Percentiles rank a stretch among this genome's conserved stretches.
Evolutionary conservation across 2,888 invertebrate genomes (phyloP).

Genomic region (Eulithis prunata): DNA sequence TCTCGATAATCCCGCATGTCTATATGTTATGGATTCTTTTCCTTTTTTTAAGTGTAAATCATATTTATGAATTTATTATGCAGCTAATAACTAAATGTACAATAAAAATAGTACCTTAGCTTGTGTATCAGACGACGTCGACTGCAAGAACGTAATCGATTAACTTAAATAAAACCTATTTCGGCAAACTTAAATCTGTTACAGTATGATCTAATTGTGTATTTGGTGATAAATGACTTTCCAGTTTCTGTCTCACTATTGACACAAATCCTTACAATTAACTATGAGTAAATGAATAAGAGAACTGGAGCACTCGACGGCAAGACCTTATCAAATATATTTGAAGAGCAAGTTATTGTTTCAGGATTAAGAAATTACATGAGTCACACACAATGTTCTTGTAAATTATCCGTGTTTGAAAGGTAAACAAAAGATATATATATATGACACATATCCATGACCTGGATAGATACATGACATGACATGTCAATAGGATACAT

Average conservation of each 20-base stretch:
- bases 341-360: slow-evolving; percentile 35
- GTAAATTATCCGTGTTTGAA: slow-evolving; percentile 10
- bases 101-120: no score
- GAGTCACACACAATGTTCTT: slow-evolving; percentile 31
- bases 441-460: slow-evolving; percentile 7
- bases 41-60: no score
- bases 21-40: no score
- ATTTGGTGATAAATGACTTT: neutral
- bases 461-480: no score
- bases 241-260: neutral
- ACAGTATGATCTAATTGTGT: neutral
- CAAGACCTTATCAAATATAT: slow-evolving; percentile 30
- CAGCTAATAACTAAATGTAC: no score
- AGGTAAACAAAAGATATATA: slow-evolving; percentile 7
- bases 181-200: no score
- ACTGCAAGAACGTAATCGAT: no score
- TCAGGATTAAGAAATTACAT: slow-evolving; percentile 24
- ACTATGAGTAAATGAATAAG: slow-evolving; percentile 21
- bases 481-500: slow-evolving; percentile 1
- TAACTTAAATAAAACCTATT: no score
- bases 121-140: no score
- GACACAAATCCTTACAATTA: neutral
- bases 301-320: slow-evolving; percentile 29
- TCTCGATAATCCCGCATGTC: no score
- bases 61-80: no score